These are phyloP conservation scores for Melangyna quadrimaculata DNA, from an alignment of 2,888 invertebrate genomes.

Conservation along the genomic window DNA sequence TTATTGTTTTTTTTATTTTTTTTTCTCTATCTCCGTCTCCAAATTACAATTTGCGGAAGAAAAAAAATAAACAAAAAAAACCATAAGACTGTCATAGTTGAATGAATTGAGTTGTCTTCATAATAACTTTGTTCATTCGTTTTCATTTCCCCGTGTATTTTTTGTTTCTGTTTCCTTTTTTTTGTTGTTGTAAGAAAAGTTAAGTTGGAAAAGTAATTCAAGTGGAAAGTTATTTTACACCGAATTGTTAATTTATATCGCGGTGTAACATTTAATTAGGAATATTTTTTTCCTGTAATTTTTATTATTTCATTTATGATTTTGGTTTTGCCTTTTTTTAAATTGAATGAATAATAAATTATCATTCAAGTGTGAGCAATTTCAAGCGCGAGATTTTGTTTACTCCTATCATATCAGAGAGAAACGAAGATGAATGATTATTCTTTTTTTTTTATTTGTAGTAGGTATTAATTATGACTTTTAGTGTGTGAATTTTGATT, in stretches of 20 bases:
- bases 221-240: slow-evolving; percentile 67
- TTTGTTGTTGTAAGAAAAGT: slow-evolving; percentile 17
- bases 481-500: slow-evolving; percentile 6
- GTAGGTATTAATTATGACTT: slow-evolving; percentile 39
- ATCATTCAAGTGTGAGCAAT: slow-evolving; percentile 56
- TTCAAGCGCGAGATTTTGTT: slow-evolving; percentile 34
- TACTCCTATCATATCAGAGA: background rate
- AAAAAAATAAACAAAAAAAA: background rate
- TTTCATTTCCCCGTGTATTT: slow-evolving; percentile 4
- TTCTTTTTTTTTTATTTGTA: background rate
- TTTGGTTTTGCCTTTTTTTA: slow-evolving; percentile 13
- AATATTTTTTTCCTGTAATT: slow-evolving; percentile 10
- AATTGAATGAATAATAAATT: slow-evolving; percentile 56
- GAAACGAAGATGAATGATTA: slow-evolving; percentile 13
- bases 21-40: background rate
- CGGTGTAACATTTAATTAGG: slow-evolving; percentile 56
- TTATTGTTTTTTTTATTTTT: slow-evolving; percentile 28
- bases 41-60: slow-evolving; percentile 25
- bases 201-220: slow-evolving; percentile 26
- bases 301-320: background rate
- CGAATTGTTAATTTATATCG: slow-evolving; percentile 49
- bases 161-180: too few relatives aligned
- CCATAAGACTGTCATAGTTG: slow-evolving; percentile 43
- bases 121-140: background rate
- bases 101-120: slow-evolving; percentile 42